Conservation (phyloP, 2,888 invertebrate species). For the Atrina japonica region DNA sequence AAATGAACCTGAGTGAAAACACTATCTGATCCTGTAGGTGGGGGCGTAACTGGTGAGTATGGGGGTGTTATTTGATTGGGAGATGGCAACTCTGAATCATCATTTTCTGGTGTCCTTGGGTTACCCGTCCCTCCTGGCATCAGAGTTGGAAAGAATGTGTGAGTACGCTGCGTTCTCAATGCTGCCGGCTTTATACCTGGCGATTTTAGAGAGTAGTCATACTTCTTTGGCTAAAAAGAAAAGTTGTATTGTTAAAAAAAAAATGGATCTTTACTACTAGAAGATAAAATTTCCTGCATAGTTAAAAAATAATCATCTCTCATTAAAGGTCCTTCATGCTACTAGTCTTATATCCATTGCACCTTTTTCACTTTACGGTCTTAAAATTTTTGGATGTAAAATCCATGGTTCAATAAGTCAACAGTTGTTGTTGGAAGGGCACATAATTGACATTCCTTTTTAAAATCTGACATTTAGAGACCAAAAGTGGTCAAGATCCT, state of each 20-base stretch:
- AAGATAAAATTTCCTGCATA: neutral
- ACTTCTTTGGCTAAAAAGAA: constrained; percentile 87
- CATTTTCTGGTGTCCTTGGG: constrained; percentile 6
- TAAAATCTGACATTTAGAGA: too few relatives aligned
- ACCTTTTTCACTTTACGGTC: too few relatives aligned
- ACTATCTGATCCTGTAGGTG: constrained; percentile 79
- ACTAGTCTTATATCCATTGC: too few relatives aligned
- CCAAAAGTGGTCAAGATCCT: too few relatives aligned
- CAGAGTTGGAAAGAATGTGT: constrained; percentile 61
- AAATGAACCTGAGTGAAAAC: constrained; percentile 68
- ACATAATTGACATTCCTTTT: too few relatives aligned
- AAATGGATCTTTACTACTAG: neutral
- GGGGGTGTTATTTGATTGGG: constrained; percentile 75
- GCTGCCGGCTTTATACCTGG: constrained; percentile 90
- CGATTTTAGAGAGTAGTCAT: constrained; percentile 91
- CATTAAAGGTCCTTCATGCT: too few relatives aligned
- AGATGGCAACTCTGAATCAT: constrained; percentile 68
- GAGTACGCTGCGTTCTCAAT: constrained; percentile 26
- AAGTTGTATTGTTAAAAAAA: too few relatives aligned
- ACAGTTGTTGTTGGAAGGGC: too few relatives aligned
- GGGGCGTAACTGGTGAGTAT: constrained; percentile 82
- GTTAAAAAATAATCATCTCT: too few relatives aligned
- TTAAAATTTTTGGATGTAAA: too few relatives aligned
- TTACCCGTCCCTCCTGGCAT: constrained; percentile 68
- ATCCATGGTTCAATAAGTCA: too few relatives aligned